Base-by-base conservation (phyloP, 2,113 vertebrate genomes). In the Tachuris rubrigastra region DNA sequence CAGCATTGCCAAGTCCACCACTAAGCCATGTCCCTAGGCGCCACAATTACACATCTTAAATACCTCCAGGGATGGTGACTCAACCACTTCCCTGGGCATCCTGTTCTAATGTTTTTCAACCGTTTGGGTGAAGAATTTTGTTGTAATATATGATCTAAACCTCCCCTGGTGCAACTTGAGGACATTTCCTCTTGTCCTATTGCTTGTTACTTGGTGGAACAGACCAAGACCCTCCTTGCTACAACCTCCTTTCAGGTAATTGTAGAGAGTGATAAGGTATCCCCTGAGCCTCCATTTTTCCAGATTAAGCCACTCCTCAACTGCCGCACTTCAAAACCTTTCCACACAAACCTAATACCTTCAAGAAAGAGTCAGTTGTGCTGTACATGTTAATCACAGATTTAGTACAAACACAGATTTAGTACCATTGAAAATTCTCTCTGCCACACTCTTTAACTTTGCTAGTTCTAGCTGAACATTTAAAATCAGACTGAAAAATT, bases 171-270 rank as follows among this genome's bases (percentile, higher is more conserved):
- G 3, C 35, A 62, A 19, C 7, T 6, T 76, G 46, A 68, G 13
- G 20, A 14, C 6, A 22, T 76, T 83, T 76, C 46, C 30, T 62
- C 24, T 55, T 31, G 21, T 69, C 41, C 9, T 46, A n/a, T 47
- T 53, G 6, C 24, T 76, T 62, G 30, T 62, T 55, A 27, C n/a
- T 69, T 55, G 17, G 46, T 62, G 47, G 42, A 30, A 76, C n/a
- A 62, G 9, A 52, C 5, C 3, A 24, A 17, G 16, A 16, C 6
- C n/a, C 0, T 0, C 11, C 14, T 19, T 7, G 5, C 12, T 55
- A 15, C 31, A 35, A 1, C 4, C 3, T 35, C 17, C 4, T 62
- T 76, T 42, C 47, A 62, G 3, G 12, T 8, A 41, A 4, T 2
- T 62, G 21, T 55, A 55, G 22, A 28, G 12, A 49, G 41, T 10